A percentile compares a stretch with the other conserved stretches of the same genome.
These are phyloP conservation scores for Kryptolebias marmoratus DNA, from an alignment of 2,113 vertebrate genomes.

Conservation along the genomic window DNA sequence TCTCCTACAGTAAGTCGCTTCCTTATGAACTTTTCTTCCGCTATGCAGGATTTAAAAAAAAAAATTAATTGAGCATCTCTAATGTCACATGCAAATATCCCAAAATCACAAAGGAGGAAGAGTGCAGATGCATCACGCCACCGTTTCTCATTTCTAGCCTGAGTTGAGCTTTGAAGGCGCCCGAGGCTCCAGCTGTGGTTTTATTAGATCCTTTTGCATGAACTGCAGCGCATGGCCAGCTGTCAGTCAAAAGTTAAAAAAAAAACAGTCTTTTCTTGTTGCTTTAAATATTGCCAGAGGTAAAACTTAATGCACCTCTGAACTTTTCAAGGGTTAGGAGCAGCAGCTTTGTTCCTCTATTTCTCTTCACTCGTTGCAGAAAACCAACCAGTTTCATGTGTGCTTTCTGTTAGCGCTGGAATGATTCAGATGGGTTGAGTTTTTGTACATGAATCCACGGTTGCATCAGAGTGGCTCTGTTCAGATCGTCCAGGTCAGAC, in stretches of 20 bases:
- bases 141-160: slow-evolving; percentile 17
- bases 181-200: slow-evolving; percentile 26
- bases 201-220: slow-evolving; percentile 21
- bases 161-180: slow-evolving; percentile 30
- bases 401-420: slow-evolving; percentile 1
- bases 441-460: slow-evolving; percentile 45
- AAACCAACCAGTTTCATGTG: background rate
- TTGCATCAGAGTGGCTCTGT: slow-evolving; percentile 44
- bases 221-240: slow-evolving; percentile 42
- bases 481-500: slow-evolving; percentile 59
- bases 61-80: background rate
- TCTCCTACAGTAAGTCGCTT: slow-evolving; percentile 79
- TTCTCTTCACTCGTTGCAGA: slow-evolving; percentile 1
- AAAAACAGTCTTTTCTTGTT: slow-evolving; percentile 2
- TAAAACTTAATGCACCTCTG: slow-evolving; percentile 1
- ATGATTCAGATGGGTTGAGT: slow-evolving; percentile 38
- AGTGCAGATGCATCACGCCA: slow-evolving; percentile 3
- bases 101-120: background rate
- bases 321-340: slow-evolving; percentile 11
- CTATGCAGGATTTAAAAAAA: background rate
- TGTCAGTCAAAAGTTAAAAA: slow-evolving; percentile 46
- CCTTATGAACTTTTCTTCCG: background rate
- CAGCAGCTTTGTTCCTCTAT: slow-evolving; percentile 13
- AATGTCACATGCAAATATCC: background rate
- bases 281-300: background rate